Evolutionary conservation across 2,888 invertebrate genomes (phyloP), one percentile per base, ranked within the genome.

Genomic region (Eupithecia dodoneata): DNA sequence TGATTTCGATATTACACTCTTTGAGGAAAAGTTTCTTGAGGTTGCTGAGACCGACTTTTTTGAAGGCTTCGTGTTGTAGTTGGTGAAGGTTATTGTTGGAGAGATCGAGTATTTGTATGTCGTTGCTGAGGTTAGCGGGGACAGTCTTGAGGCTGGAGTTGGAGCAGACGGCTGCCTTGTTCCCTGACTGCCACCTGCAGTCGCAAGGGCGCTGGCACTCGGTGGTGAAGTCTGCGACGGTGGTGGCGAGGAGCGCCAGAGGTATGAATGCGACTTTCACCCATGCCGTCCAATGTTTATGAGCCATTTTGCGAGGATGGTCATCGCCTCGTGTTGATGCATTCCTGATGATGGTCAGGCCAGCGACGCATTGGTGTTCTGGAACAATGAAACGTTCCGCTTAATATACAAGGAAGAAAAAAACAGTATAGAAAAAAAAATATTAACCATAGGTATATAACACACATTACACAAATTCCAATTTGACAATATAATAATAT

Each of bases 131-230:
- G 81, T 96, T 96, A 2, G 93, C 94, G 1, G 98, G 98, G 72
- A 99, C 96, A 49, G 95, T 89, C 78, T 93, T 96, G 44, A 98
- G 95, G 59, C 96, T 96, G 70, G 96, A 96, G 79, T 96, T 96
- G 72, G 96, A 96, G 92, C 99, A 99, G 85, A 98, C 97, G 47
- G 98, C 98, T 3, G 97, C 97, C 90, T 97, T 98, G 90, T 97
- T 98, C 0, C 98, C 98, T 44, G 97, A 97, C 76, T 97, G 97
- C 98, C 98, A 98, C 86, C 97, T 96, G 90, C 98, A 98, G 87
- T 97, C 97, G 92, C 98, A 98, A 30, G 96, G 95, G 81, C 96
- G 92, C 81, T 96, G 96, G 93, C 97, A 97, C 89, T 96, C 96
- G 69, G 96, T 96, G 77, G 96, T 96, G 89, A 96, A 96, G 85